Evolutionary conservation across 2,113 vertebrate species (phyloP).

Genomic region (Halichoeres trimaculatus): DNA sequence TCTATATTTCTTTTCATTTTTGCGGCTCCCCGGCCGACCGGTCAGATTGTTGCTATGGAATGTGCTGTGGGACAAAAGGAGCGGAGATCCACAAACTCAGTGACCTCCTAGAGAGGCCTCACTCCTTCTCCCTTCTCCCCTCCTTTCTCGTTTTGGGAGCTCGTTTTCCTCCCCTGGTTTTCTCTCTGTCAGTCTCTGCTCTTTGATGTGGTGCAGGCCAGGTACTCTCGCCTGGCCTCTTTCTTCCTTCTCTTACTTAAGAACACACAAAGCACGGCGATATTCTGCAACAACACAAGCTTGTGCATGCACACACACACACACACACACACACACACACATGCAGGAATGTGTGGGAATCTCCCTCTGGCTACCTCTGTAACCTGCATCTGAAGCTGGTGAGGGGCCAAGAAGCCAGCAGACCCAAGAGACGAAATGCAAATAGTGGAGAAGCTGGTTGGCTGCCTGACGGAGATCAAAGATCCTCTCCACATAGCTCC

Average conservation of each 20-base stretch:
- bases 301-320: constrained; percentile 42
- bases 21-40: constrained; percentile 62
- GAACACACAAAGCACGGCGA: constrained; percentile 22
- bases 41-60: constrained; percentile 77
- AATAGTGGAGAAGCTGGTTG: constrained; percentile 73
- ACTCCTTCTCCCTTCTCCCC: constrained; percentile 36
- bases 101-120: constrained; percentile 77
- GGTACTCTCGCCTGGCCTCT: constrained; percentile 61
- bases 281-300: constrained; percentile 55
- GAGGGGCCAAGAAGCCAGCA: constrained; percentile 73
- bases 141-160: neutral
- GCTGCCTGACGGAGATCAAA: constrained; percentile 75
- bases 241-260: constrained; percentile 29
- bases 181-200: constrained; percentile 38
- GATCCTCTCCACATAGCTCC: constrained; percentile 69
- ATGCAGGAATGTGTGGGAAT: constrained; percentile 79
- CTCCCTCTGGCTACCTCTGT: constrained; percentile 79
- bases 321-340: constrained; percentile 30
- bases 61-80: constrained; percentile 79
- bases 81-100: constrained; percentile 76
- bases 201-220: constrained; percentile 69
- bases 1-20: constrained; percentile 68
- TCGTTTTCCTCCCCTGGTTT: constrained; percentile 13
- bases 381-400: constrained; percentile 78
- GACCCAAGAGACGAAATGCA: constrained; percentile 74